Evolutionary conservation across 2,888 invertebrate species (phyloP).

Genomic region (Athrips mouffetella): DNA sequence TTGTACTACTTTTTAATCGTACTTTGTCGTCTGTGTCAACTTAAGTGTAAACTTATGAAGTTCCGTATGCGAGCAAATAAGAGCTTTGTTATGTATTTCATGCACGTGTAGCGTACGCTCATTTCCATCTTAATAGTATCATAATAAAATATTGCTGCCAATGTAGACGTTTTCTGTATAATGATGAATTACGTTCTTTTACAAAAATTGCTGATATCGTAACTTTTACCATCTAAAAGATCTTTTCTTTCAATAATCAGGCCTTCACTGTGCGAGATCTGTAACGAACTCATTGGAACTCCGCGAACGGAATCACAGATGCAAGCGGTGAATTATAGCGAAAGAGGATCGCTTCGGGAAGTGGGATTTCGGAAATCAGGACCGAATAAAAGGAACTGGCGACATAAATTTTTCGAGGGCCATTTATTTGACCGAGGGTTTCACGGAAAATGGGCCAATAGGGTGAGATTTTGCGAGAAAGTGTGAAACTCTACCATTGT

Average conservation of each 20-base stretch:
- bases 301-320: slow-evolving; percentile 11
- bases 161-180: too few relatives aligned
- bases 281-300: slow-evolving; percentile 3
- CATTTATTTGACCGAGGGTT: slow-evolving; percentile 65
- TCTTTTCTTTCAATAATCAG: slow-evolving; percentile 3
- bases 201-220: too few relatives aligned
- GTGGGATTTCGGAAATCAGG: slow-evolving; percentile 25
- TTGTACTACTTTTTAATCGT: slow-evolving; percentile 55
- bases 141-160: too few relatives aligned
- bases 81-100: too few relatives aligned
- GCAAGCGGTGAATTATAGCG: slow-evolving; percentile 13
- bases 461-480: slow-evolving; percentile 32
- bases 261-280: slow-evolving; percentile 2
- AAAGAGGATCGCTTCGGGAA: slow-evolving; percentile 15
- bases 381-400: slow-evolving; percentile 39
- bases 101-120: too few relatives aligned
- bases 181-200: slow-evolving; percentile 25
- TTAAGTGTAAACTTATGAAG: too few relatives aligned
- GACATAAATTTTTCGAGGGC: slow-evolving; percentile 65
- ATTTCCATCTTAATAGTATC: too few relatives aligned
- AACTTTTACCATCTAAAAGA: not conserved
- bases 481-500: slow-evolving; percentile 22
- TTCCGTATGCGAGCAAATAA: too few relatives aligned
- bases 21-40: slow-evolving; percentile 1
- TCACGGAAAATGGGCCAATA: slow-evolving; percentile 43